Evolutionary conservation across 2,797 vertebrate species (phyloP).

Genomic region (Epinephelus awoara): DNA sequence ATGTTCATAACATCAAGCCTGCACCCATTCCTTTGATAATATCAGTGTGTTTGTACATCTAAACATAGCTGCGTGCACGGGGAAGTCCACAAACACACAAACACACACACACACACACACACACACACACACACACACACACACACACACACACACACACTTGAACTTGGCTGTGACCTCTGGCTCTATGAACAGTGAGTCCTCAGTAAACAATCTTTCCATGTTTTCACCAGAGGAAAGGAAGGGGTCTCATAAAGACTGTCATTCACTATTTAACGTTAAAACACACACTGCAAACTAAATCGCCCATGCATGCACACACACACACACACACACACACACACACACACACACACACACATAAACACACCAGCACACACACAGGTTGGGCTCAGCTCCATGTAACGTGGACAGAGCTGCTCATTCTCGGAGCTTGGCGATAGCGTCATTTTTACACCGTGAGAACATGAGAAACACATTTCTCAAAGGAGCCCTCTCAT

Average conservation of each 20-base stretch:
- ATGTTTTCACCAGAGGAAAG: constrained; percentile 73
- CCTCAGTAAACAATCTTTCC: constrained; percentile 76
- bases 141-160: constrained; percentile 58
- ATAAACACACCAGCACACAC: constrained; percentile 29
- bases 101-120: constrained; percentile 9
- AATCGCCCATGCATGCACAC: constrained; percentile 35
- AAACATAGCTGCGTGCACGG: constrained; percentile 61
- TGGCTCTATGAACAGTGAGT: constrained; percentile 68
- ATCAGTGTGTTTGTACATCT: constrained; percentile 62
- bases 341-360: constrained; percentile 19
- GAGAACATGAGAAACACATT: constrained; percentile 84
- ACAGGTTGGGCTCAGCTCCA: constrained; percentile 47
- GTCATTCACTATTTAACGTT: constrained; percentile 78
- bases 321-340: constrained; percentile 23
- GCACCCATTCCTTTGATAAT: constrained; percentile 53
- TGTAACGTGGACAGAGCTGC: constrained; percentile 69
- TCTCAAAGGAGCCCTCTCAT: constrained; percentile 82
- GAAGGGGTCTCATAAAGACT: constrained; percentile 75
- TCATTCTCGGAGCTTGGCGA: constrained; percentile 71
- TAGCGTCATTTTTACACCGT: constrained; percentile 81
- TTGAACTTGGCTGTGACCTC: constrained; percentile 69
- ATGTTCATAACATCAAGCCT: constrained; percentile 38
- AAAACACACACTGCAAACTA: constrained; percentile 59
- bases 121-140: constrained; percentile 23
- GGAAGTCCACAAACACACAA: constrained; percentile 37